phyloP scores from a whole-genome alignment of 2,797 vertebrate genomes.

The Rachycentron canadum region DNA sequence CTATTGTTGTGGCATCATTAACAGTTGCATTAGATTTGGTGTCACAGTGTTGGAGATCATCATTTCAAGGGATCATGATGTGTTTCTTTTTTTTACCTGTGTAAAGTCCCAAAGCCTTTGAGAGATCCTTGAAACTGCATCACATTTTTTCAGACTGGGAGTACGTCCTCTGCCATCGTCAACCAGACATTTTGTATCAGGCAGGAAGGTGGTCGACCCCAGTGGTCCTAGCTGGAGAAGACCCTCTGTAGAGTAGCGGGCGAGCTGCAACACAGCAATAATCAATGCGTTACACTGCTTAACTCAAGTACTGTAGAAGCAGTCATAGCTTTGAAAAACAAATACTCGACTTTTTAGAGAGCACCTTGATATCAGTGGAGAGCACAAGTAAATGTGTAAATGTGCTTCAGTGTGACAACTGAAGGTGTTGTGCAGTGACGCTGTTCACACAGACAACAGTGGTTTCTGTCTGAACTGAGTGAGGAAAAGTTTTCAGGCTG shows the following conservation, averaged over 20 bases:
- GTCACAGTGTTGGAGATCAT: background rate
- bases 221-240: conserved; percentile 95
- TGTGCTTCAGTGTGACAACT: conserved; percentile 14
- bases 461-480: too few species aligned
- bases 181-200: conserved; percentile 96
- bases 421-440: conserved; percentile 3
- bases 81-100: conserved; percentile 84
- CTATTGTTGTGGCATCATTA: background rate
- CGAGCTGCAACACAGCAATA: conserved; percentile 85
- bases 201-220: conserved; percentile 96
- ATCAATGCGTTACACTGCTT: conserved; percentile 24
- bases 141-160: conserved; percentile 93
- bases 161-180: conserved; percentile 92
- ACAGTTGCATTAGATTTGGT: background rate
- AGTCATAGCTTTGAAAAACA: conserved; percentile 24
- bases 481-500: background rate
- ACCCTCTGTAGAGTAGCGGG: conserved; percentile 94
- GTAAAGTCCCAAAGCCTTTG: conserved; percentile 98
- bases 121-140: conserved; percentile 87
- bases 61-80: background rate
- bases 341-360: conserved; percentile 24
- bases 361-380: background rate
- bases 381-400: conserved; percentile 1
- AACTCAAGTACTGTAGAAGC: background rate
- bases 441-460: conserved; percentile 15